phyloP scores from a whole-genome alignment of 2,113 vertebrate species.

The Myrmecophaga tridactyla region DNA sequence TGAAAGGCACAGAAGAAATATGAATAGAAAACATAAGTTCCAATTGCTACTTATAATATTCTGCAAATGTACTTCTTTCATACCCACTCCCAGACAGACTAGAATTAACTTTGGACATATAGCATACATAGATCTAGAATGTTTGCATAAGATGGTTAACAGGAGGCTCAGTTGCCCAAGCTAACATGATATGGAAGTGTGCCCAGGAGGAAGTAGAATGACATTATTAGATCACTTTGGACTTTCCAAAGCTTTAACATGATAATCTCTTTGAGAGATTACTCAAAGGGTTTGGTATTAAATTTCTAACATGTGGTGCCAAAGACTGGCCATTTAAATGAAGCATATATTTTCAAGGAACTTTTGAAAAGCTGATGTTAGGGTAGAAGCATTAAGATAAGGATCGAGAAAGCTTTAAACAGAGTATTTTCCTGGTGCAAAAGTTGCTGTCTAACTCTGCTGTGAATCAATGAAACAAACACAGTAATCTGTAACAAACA shows the following conservation, averaged over 20 bases:
- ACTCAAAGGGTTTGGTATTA: conserved; percentile 29
- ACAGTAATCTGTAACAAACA: background rate
- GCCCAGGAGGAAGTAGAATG: background rate
- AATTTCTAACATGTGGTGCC: background rate
- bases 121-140: background rate
- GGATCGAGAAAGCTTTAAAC: background rate
- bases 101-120: conserved; percentile 19
- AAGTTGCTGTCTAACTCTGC: background rate
- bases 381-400: background rate
- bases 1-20: conserved; percentile 6
- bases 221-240: conserved; percentile 21
- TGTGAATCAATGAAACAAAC: background rate
- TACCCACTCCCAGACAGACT: background rate
- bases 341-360: background rate
- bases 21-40: background rate
- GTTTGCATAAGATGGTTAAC: conserved; percentile 9
- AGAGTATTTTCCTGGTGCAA: background rate
- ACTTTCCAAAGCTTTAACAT: conserved; percentile 32
- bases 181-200: background rate
- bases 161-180: background rate
- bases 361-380: background rate
- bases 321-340: background rate
- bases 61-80: background rate
- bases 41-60: background rate
- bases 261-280: conserved; percentile 30